Evolutionary conservation across 1,140 invertebrate species (phyloP).

Genomic region (Plodia interpunctella): DNA sequence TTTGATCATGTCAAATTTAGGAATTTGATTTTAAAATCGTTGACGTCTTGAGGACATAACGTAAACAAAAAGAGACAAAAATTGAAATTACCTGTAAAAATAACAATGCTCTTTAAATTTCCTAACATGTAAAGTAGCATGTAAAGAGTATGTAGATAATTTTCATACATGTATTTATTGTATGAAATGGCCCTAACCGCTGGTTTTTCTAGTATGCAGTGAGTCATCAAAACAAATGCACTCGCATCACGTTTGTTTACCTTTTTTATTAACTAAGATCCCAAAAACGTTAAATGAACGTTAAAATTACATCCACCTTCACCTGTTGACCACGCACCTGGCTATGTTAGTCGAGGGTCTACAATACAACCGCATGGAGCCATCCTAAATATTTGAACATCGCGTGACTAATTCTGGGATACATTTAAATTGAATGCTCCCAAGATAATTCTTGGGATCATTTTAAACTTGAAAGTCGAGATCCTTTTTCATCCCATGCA

Average conservation of each 20-base stretch:
- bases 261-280: neutral
- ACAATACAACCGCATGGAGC: slow-evolving; percentile 16
- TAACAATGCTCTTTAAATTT: too few relatives aligned
- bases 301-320: slow-evolving; percentile 42
- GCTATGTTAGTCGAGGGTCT: slow-evolving; percentile 29
- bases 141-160: too few relatives aligned
- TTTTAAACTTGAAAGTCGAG: slow-evolving; percentile 17
- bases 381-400: slow-evolving; percentile 51
- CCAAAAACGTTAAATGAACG: slow-evolving; percentile 5
- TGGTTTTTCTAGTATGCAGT: neutral
- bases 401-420: slow-evolving; percentile 33
- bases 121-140: neutral
- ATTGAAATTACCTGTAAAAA: too few relatives aligned
- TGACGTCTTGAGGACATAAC: too few relatives aligned
- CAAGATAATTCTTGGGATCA: slow-evolving; percentile 15
- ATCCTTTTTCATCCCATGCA: slow-evolving; percentile 22
- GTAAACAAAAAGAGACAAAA: too few relatives aligned
- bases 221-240: slow-evolving; percentile 7
- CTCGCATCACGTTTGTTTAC: slow-evolving; percentile 1
- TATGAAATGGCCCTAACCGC: slow-evolving; percentile 7
- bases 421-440: slow-evolving; percentile 28
- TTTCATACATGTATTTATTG: neutral
- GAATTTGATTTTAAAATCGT: neutral
- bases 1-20: slow-evolving; percentile 1
- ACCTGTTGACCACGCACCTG: slow-evolving; percentile 64